Base-by-base conservation (phyloP, 1,140 invertebrate species). In the Lepidurus couesii region DNA sequence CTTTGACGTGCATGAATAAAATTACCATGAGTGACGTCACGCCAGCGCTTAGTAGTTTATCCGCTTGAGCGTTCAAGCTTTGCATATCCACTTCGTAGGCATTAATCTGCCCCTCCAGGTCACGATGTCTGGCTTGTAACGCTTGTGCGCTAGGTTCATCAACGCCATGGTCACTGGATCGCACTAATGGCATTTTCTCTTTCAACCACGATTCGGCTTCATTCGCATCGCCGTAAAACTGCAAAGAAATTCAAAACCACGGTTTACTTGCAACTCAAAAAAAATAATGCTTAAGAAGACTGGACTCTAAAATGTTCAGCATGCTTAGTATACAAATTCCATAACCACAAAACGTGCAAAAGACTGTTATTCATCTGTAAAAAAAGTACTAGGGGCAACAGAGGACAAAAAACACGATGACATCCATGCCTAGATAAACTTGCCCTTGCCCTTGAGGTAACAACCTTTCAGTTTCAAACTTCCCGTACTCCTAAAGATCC, bases 161-260 rank as follows among this genome's bases (percentile, higher is more conserved):
- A 10, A 90, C 89, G 5, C 96, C 96, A 82, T 92, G 93, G 86
- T 98, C 96, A 43, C 89, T 89, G 0, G 93, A 95, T n/a, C 90
- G 89, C 1, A 96, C 93, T 34, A 98, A 86, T 0, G 95, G 90
- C 84, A 93, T 91, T 84, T 96, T 96, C 84, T 98, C 96, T 81
- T 94, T 92, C 86, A 99, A 91, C 96, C 96, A 99, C 0, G 95
- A 97, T 82, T 98, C 97, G 0, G 96, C 93, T 84, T 99, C 97
- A 85, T 99, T 98, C 0, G 96, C 96, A 86, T 99, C 97, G 2
- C 95, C 92, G 84, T 96, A 97, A 86, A 96, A 98, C 88, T 95
- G 88, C 16, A 84, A 77, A 65, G 24, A 78, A 26, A 65, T 7
- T n/a, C 53, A 78, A 81, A 78, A 8, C 16, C 24, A 24, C n/a